Conservation (phyloP, 2,888 invertebrate genomes). For the Alcis repandata region DNA sequence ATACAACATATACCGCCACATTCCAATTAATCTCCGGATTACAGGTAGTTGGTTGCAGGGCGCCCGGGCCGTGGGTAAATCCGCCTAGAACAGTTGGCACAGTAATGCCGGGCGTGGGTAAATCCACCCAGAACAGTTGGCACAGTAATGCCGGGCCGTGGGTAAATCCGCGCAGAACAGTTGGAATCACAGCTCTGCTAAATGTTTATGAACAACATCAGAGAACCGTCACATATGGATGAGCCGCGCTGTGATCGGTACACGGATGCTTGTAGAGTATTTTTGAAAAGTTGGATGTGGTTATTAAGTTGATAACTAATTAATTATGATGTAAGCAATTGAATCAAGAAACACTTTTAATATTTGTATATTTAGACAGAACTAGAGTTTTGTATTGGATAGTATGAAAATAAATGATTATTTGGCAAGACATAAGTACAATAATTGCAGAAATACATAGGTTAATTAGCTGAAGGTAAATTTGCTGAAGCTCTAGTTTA, state of each 20-base stretch:
- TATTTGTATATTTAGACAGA: too few relatives aligned
- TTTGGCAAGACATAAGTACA: too few relatives aligned
- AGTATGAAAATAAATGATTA: too few relatives aligned
- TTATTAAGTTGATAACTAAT: slow-evolving; percentile 11
- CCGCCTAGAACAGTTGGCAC: background rate
- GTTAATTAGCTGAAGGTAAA: too few relatives aligned
- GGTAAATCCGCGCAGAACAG: slow-evolving; percentile 62
- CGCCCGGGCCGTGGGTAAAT: slow-evolving; percentile 10
- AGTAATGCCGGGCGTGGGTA: slow-evolving; percentile 42
- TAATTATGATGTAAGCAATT: too few relatives aligned
- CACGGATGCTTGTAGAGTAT: slow-evolving; percentile 42
- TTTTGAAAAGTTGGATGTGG: slow-evolving; percentile 64
- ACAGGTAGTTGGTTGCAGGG: slow-evolving; percentile 40
- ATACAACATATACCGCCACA: background rate
- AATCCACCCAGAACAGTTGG: background rate
- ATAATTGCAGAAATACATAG: too few relatives aligned
- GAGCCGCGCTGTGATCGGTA: slow-evolving; percentile 61
- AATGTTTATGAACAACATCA: slow-evolving; percentile 84
- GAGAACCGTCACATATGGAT: slow-evolving; percentile 76
- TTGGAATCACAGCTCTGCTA: slow-evolving; percentile 71
- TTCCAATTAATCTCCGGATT: slow-evolving; percentile 34
- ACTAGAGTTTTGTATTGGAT: too few relatives aligned
- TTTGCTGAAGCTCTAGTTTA: too few relatives aligned
- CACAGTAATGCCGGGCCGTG: slow-evolving; percentile 32
- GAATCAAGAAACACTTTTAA: too few relatives aligned